These are phyloP conservation scores for Axis porcinus DNA, from an alignment of 2,113 vertebrate species.

Conservation along the genomic window DNA sequence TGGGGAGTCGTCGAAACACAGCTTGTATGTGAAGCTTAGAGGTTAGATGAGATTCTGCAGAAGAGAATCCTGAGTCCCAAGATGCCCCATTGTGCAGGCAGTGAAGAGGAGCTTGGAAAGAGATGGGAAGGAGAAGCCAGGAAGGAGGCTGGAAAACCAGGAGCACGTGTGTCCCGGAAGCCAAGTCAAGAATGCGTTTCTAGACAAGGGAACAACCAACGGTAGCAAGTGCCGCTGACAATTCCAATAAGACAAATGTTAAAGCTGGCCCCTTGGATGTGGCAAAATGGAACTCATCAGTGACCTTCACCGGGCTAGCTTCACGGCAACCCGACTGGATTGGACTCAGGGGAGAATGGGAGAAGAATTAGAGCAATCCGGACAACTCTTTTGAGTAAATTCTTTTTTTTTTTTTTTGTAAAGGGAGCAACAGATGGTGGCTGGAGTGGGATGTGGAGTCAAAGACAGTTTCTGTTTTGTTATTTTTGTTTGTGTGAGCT, in stretches of 20 bases:
- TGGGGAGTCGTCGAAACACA: background rate
- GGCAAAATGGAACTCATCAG: accelerated
- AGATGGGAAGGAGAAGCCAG: background rate
- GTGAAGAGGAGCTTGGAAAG: background rate
- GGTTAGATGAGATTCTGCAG: background rate
- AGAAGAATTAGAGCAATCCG: background rate
- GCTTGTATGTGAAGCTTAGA: background rate
- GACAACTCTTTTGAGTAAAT: background rate
- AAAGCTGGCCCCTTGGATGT: accelerated
- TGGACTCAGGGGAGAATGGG: background rate
- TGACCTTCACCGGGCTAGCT: background rate
- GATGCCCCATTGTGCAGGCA: background rate
- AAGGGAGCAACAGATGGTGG: background rate
- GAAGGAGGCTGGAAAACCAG: too few relatives aligned
- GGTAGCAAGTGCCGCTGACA: background rate
- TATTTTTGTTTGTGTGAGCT: background rate
- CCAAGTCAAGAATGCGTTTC: background rate
- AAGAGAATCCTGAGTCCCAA: background rate
- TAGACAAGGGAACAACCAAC: background rate
- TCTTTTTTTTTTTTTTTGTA: background rate
- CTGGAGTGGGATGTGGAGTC: background rate
- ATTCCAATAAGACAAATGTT: accelerated
- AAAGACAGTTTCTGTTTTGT: background rate
- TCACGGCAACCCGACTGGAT: background rate
- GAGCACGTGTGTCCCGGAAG: accelerated